Evolutionary conservation across 2,888 invertebrate species (phyloP).

Genomic region (Merodon equestris): DNA sequence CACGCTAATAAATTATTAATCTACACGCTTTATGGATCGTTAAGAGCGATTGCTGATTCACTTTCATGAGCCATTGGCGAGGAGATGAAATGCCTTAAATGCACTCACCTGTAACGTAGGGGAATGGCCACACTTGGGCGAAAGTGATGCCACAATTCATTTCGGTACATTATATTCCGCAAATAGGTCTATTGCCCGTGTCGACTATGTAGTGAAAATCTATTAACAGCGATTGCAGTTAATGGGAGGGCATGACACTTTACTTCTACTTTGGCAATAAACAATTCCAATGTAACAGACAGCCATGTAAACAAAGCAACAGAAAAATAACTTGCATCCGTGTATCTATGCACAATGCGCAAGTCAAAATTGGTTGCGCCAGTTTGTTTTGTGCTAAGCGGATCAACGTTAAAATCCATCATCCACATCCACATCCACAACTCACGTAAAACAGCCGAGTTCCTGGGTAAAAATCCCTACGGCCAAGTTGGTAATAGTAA

Average conservation of each 20-base stretch:
- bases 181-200: conserved; percentile 49
- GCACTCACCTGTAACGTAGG: conserved; percentile 10
- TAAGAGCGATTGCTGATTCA: conserved; percentile 3
- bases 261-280: conserved; percentile 28
- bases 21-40: conserved; percentile 28
- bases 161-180: conserved; percentile 32
- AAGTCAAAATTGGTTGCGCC: not conserved
- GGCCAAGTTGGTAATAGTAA: conserved; percentile 13
- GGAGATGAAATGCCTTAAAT: too few species aligned
- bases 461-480: conserved; percentile 51
- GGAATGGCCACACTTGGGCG: not conserved
- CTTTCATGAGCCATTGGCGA: too few species aligned
- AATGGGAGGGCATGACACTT: conserved; percentile 29
- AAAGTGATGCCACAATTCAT: conserved; percentile 16
- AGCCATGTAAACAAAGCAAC: conserved; percentile 22
- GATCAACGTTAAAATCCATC: conserved; percentile 23
- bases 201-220: conserved; percentile 7
- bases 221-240: too few species aligned
- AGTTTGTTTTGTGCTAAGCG: conserved; percentile 14
- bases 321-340: not conserved
- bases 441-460: not conserved
- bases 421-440: conserved; percentile 25
- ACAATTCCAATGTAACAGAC: conserved; percentile 20
- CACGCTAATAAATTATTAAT: conserved; percentile 52
- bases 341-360: not conserved